Evolutionary conservation across 2,888 invertebrate genomes (phyloP).

Genomic region (Microplitis deprimator): DNA sequence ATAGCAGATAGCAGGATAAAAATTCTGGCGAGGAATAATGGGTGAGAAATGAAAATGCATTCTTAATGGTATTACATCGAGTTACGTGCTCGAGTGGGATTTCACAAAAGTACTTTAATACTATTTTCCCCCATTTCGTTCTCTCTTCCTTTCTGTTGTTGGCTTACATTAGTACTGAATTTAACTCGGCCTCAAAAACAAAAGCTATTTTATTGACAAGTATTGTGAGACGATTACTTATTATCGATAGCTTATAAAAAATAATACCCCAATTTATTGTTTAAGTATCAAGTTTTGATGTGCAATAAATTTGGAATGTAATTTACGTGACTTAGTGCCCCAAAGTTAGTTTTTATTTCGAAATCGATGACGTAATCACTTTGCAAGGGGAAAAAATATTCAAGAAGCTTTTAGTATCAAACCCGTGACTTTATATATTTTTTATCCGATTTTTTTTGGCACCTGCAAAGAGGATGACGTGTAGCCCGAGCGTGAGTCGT

Average conservation of each 20-base stretch:
- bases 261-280: neutral
- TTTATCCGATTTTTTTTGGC: conserved; percentile 11
- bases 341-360: neutral
- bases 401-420: conserved; percentile 43
- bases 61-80: conserved; percentile 49
- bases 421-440: conserved; percentile 34
- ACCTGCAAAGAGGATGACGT: conserved; percentile 47
- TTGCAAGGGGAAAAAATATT: conserved; percentile 34
- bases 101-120: conserved; percentile 34
- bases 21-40: conserved; percentile 30
- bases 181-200: neutral
- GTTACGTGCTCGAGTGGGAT: conserved; percentile 46
- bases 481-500: conserved; percentile 51
- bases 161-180: neutral
- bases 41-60: conserved; percentile 34
- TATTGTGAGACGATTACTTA: neutral
- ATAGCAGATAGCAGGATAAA: neutral
- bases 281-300: neutral
- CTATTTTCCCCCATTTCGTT: conserved; percentile 18
- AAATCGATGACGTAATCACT: conserved; percentile 39
- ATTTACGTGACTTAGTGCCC: neutral
- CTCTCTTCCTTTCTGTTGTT: neutral
- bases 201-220: neutral
- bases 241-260: no score
- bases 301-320: neutral